Evolutionary conservation across 2,113 vertebrate species (phyloP).

Genomic region (Mastomys coucha): DNA sequence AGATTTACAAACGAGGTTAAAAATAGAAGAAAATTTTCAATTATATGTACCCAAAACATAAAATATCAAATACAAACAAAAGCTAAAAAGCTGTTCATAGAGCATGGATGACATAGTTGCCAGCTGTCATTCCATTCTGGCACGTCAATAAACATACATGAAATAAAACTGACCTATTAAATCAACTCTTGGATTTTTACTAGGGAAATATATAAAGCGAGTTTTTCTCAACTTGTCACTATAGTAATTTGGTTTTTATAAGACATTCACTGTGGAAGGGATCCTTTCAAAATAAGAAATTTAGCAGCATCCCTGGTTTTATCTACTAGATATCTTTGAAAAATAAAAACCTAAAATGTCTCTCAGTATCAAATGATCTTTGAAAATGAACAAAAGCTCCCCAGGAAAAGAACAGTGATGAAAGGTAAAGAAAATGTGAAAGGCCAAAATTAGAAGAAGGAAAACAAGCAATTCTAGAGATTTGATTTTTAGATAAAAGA

Average conservation of each 20-base stretch:
- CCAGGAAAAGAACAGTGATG: not conserved
- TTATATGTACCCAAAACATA: not conserved
- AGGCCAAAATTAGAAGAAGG: not conserved
- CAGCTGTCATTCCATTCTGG: not conserved
- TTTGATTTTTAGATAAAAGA: not conserved
- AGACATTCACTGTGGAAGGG: not conserved
- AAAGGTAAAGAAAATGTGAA: not conserved
- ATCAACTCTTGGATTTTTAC: not conserved
- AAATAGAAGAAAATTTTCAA: not conserved
- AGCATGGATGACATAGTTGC: not conserved
- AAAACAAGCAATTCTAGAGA: not conserved
- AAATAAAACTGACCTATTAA: not conserved
- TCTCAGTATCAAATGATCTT: not conserved
- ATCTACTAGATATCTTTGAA: not conserved
- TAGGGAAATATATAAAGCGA: not conserved
- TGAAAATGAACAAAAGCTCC: not conserved
- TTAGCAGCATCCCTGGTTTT: not conserved
- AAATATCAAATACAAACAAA: not conserved
- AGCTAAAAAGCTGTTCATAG: not conserved
- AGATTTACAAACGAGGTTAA: not conserved
- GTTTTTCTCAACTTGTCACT: not conserved
- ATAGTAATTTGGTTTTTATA: not conserved
- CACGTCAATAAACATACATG: not conserved
- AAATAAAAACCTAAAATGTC: too few relatives aligned
- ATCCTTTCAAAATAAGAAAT: not conserved